Conservation (phyloP, 2,888 invertebrate genomes). For the Eupithecia exiguata region DNA sequence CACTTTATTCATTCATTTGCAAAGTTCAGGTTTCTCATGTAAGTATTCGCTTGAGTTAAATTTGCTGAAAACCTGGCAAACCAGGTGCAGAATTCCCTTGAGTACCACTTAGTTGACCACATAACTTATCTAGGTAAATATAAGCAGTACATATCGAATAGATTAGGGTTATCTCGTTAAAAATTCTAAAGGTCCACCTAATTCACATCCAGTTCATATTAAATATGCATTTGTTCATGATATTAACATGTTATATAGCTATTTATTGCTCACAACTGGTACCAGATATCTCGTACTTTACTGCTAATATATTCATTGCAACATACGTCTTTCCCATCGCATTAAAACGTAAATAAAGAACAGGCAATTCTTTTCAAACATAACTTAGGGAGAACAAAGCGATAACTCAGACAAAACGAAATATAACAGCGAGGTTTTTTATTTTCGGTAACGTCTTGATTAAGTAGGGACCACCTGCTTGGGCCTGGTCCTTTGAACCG, state of each 20-base stretch:
- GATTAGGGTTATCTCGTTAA: slow-evolving; percentile 42
- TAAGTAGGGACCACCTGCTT: slow-evolving; percentile 83
- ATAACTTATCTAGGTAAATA: slow-evolving; percentile 39
- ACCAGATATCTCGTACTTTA: slow-evolving; percentile 64
- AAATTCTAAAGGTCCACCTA: slow-evolving; percentile 42
- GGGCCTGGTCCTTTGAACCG: slow-evolving; percentile 66
- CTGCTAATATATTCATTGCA: slow-evolving; percentile 81
- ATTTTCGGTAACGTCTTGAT: slow-evolving; percentile 83
- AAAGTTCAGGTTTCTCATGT: neutral
- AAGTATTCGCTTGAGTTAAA: neutral
- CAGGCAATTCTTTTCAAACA: slow-evolving; percentile 60
- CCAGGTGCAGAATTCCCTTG: neutral
- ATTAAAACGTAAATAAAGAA: slow-evolving; percentile 74
- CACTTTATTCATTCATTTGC: neutral
- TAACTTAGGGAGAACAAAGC: slow-evolving; percentile 74
- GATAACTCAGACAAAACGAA: slow-evolving; percentile 78
- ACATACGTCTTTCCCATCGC: slow-evolving; percentile 77
- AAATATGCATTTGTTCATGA: slow-evolving; percentile 65
- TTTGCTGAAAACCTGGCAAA: neutral
- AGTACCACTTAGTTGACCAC: slow-evolving; percentile 11
- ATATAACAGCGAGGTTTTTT: slow-evolving; percentile 72
- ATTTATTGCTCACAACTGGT: slow-evolving; percentile 72
- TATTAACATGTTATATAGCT: slow-evolving; percentile 72
- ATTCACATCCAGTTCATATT: slow-evolving; percentile 55
- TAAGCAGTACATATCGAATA: slow-evolving; percentile 38